Evolutionary conservation across 2,797 vertebrate species (phyloP), one percentile per base, ranked within the genome.

Genomic region (Synanceia verrucosa): DNA sequence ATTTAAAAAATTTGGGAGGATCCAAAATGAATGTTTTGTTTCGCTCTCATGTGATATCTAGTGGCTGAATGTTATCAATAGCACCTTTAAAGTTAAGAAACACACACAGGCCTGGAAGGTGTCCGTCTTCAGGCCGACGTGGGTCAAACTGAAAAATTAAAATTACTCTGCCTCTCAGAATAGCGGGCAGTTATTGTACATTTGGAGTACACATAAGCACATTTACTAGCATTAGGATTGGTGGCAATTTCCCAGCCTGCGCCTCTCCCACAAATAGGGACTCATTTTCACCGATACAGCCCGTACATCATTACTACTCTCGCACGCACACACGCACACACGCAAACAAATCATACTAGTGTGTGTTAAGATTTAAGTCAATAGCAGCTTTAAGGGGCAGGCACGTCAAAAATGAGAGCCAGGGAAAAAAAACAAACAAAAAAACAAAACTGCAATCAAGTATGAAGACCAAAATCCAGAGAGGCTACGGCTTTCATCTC

Each of bases 371-470:
- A 94, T 94, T 93, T 83, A 85, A 82, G 90, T 91, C 83, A 90
- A 90, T 92, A 94, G 93, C 94, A 94, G 94, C 92, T 92, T 93
- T 55, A 62, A 83, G 92, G 89, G 88, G 74, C 91, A 92, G 89
- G 84, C 88, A 92, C 86, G 44, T 87, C 70, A 79, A 88, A 86
- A 81, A 82, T 31, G 70, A 85, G 66, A 87, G 79, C 81, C 83
- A 79, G 72, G 46, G 53, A 56, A 71, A 41, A 29, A 29, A 66
- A 62, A n/a, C n/a, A 18, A 36, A 34, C 53, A 60, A 37, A 57
- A 52, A 46, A 46, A n/a, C n/a, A 6, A 77, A 72, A 88, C 73
- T 73, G 81, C 81, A 64, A 72, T 82, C 82, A 84, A 88, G 77
- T 81, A 88, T 68, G 71, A 87, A 82, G 79, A 89, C 43, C 82